Base-by-base conservation (phyloP, 2,888 invertebrate genomes). In the Volucella zonaria region DNA sequence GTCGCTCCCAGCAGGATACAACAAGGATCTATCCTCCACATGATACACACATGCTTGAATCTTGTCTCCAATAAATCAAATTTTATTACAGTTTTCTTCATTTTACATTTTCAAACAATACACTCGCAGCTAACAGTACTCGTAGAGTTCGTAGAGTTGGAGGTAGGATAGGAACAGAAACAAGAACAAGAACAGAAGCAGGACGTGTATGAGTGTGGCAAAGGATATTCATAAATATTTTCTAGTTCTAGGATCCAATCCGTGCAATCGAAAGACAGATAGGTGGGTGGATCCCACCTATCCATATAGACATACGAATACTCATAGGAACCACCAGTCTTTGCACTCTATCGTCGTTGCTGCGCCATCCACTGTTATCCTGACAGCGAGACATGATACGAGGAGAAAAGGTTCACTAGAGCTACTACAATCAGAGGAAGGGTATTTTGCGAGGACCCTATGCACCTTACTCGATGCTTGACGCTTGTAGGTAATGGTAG, bases 21-120 rank as follows among this genome's bases (percentile, higher is more conserved):
- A 58, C 73, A 81, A 76, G 81, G 81, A 85, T 77, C 71, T 58
- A 66, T 64, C 59, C 68, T 66, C 77, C 70, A 75, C 80, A 76
- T 80, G 80, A 88, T 87, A 88, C 82, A 87, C 81, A 86, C 71
- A 87, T 90, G 88, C 91, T 90, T 89, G 90, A 91, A 91, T 91
- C 91, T 91, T 91, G 92, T 91, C 92, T 89, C 90, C 90, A 91
- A 91, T 91, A 91, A 91, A 91, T 91, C 92, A 91, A 91, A 92
- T 92, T 92, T 91, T 91, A 91, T 91, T 92, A 92, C 91, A 91
- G 90, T 92, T 91, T 91, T 91, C 91, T 92, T 92, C 91, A 92
- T 91, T 90, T 85, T 85, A 85, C 85, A 81, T 85, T 85, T 85
- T 76, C 85, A 77, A 81, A 81, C 85, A 85, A 81, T 80, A 85